Conservation (phyloP, 2,113 vertebrate genomes). For the Pollimyrus isidori region DNA sequence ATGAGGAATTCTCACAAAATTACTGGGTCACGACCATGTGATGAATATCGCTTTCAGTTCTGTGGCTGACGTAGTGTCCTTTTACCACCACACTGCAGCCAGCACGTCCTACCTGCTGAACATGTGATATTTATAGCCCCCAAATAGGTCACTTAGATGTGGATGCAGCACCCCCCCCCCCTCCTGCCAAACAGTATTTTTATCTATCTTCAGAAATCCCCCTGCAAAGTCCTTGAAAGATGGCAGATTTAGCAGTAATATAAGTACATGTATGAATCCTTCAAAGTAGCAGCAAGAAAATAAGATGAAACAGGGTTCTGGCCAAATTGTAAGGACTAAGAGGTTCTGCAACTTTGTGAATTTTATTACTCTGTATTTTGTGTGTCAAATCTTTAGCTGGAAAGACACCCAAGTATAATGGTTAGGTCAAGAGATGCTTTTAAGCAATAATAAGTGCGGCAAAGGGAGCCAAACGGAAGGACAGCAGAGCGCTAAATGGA, state of each 20-base stretch:
- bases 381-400: conserved; percentile 15
- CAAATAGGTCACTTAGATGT: conserved; percentile 31
- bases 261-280: conserved; percentile 61
- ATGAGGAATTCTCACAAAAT: conserved; percentile 20
- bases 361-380: conserved; percentile 30
- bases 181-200: not conserved
- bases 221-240: not conserved
- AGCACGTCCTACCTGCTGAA: conserved; percentile 15
- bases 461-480: conserved; percentile 11
- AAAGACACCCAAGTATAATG: conserved; percentile 8
- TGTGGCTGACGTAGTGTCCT: not conserved
- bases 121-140: conserved; percentile 31
- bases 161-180: not conserved
- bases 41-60: conserved; percentile 13
- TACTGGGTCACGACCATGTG: conserved; percentile 35
- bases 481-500: not conserved
- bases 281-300: conserved; percentile 50
- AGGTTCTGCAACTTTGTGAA: conserved; percentile 9
- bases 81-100: not conserved
- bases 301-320: conserved; percentile 21
- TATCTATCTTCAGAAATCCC: not conserved
- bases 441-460: conserved; percentile 30
- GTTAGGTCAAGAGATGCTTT: conserved; percentile 31
- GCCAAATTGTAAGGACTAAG: conserved; percentile 16
- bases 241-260: not conserved